Evolutionary conservation across 2,888 invertebrate species (phyloP), one percentile per base, ranked within the genome.

Genomic region (Sinodicranocentrus sp.): DNA sequence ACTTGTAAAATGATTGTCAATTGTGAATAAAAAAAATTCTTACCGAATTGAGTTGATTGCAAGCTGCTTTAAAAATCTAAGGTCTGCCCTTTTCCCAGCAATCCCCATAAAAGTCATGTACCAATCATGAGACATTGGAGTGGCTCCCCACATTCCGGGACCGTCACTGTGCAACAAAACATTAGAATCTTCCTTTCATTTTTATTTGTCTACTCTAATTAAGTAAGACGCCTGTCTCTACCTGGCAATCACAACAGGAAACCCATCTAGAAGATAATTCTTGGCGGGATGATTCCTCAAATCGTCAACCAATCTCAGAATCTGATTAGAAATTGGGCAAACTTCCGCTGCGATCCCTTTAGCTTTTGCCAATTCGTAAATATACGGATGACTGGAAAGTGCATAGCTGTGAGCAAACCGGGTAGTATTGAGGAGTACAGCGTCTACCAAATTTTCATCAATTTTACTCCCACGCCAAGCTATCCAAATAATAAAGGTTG

Each of bases 401-500:
- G 94, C 95, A 87, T 93, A 96, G 1, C 94, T 96, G 87, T 96
- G 96, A 0, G 96, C 96, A 79, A 96, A 93, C 59, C 96, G 92
- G 88, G 94, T 94, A 0, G 94, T 92, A 68, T 95, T 95, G 59
- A 96, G 90, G 39, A 96, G 90, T 43, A 96, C 91, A 0, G 96
- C 96, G 89, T 96, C 96, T 17, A 95, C 90, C 1, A 96, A 90
- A 90, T 96, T 96, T 79, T 94, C 92, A 89, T 96, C 96, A 2
- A 89, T 87, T 59, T 84, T 83, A 2, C 88, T 89, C 23, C 90
- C 90, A 68, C 89, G 88, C 90, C 90, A 90, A 48, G 88, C 89
- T 89, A n/a, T n/a, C n/a, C n/a, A n/a, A n/a, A n/a, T n/a, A n/a
- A n/a, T n/a, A n/a, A n/a, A n/a, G n/a, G n/a, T n/a, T n/a, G n/a